phyloP scores from a whole-genome alignment of 2,113 vertebrate species.

The Microtus richardsoni region DNA sequence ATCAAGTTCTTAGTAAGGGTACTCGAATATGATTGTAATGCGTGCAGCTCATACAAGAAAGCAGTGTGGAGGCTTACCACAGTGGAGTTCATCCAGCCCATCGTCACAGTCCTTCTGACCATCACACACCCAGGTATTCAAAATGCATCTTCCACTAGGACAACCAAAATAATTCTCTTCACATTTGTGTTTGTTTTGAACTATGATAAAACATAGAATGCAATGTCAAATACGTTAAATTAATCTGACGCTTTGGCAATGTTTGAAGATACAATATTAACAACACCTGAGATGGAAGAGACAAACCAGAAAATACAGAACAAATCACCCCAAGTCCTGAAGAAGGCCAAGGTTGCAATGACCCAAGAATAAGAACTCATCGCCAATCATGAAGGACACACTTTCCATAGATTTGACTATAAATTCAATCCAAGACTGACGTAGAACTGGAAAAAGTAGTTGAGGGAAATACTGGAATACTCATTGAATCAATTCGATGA shows the following conservation, averaged over 20 bases:
- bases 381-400: neutral
- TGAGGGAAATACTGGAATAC: neutral
- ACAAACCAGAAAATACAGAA: neutral
- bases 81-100: slow-evolving; percentile 96
- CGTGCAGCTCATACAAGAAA: neutral
- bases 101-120: slow-evolving; percentile 99
- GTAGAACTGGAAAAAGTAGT: neutral
- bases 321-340: neutral
- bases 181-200: slow-evolving; percentile 95
- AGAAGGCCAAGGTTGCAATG: neutral
- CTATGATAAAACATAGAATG: slow-evolving; percentile 89
- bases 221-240: slow-evolving; percentile 78
- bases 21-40: neutral
- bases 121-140: slow-evolving; percentile 98
- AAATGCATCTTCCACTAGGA: slow-evolving; percentile 98
- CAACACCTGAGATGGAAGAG: neutral
- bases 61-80: slow-evolving; percentile 88
- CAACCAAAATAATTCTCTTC: slow-evolving; percentile 99
- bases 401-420: neutral
- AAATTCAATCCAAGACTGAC: neutral
- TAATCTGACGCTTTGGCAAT: neutral
- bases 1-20: neutral
- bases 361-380: neutral
- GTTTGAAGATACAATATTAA: slow-evolving; percentile 6
- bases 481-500: neutral